Conservation (phyloP, 2,113 vertebrate genomes). For the Cebidichthys violaceus region DNA sequence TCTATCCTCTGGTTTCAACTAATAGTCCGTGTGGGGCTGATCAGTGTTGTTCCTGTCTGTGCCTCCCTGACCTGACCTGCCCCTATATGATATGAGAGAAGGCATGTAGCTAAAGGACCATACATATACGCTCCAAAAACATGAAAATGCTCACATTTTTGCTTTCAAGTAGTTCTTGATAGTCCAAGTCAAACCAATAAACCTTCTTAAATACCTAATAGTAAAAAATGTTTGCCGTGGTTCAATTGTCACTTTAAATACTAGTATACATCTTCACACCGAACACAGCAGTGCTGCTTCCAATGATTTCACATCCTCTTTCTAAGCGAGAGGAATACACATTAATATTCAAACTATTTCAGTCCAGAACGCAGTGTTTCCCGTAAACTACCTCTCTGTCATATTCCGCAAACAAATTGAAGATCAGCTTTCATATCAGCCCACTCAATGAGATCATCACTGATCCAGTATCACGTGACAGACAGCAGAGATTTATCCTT, state of each 20-base stretch:
- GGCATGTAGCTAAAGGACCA: background rate
- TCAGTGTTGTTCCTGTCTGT: constrained; percentile 3
- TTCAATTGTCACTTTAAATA: background rate
- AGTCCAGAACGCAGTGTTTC: constrained; percentile 10
- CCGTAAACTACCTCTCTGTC: constrained; percentile 35
- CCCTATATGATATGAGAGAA: background rate
- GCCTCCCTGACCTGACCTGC: background rate
- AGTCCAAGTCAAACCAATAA: background rate
- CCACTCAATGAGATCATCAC: constrained; percentile 60
- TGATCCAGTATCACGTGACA: constrained; percentile 47
- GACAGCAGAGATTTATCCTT: constrained; percentile 7
- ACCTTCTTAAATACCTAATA: background rate
- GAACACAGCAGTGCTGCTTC: background rate
- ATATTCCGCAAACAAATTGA: constrained; percentile 44
- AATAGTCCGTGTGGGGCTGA: constrained; percentile 6
- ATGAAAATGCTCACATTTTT: background rate
- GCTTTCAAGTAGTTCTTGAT: background rate
- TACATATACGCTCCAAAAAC: background rate
- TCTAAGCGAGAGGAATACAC: background rate
- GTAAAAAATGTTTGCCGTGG: too few relatives aligned
- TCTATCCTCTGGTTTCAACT: constrained; percentile 12
- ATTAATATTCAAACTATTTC: constrained; percentile 7
- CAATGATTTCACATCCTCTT: background rate
- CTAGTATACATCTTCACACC: background rate
- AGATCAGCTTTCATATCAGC: constrained; percentile 68